These are phyloP conservation scores for Centropus unirufus DNA, from an alignment of 2,113 vertebrate species.

Conservation along the genomic window DNA sequence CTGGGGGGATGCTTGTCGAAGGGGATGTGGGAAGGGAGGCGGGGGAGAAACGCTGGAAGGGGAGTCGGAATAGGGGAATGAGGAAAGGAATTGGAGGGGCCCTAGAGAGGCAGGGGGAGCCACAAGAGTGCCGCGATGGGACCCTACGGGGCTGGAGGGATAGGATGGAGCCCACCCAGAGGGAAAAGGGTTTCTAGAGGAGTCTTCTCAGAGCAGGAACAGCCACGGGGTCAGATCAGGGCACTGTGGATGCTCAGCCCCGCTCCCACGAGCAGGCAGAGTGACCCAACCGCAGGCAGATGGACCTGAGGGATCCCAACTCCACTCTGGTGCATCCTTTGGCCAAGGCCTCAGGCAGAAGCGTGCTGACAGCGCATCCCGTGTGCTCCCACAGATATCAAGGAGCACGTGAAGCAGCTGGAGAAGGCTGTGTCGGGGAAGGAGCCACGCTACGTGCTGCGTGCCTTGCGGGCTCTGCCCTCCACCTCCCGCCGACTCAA, in stretches of 20 bases:
- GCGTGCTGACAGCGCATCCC: rapidly evolving
- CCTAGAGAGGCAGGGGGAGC: no score
- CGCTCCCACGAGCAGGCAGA: rapidly evolving
- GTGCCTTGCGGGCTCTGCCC: conserved; percentile 89
- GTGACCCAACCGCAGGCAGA: rapidly evolving
- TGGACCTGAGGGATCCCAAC: rapidly evolving
- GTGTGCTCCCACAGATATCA: conserved; percentile 82
- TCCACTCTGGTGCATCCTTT: rapidly evolving
- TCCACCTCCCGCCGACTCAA: conserved; percentile 95
- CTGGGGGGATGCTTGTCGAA: not conserved
- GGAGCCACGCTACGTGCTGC: conserved; percentile 93
- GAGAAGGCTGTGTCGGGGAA: conserved; percentile 95
- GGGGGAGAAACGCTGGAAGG: not conserved
- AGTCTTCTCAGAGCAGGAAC: not conserved
- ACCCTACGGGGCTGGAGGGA: not conserved
- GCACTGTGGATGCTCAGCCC: rapidly evolving
- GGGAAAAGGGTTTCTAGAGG: no score
- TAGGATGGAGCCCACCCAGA: not conserved
- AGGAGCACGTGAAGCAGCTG: conserved; percentile 96
- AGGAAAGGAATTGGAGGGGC: not conserved
- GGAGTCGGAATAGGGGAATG: rapidly evolving
- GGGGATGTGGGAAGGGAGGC: no score
- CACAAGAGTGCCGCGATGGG: no score
- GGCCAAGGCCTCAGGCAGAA: not conserved
- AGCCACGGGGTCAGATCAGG: rapidly evolving